phyloP scores from a whole-genome alignment of 2,113 vertebrate genomes.

The Struthio camelus region DNA sequence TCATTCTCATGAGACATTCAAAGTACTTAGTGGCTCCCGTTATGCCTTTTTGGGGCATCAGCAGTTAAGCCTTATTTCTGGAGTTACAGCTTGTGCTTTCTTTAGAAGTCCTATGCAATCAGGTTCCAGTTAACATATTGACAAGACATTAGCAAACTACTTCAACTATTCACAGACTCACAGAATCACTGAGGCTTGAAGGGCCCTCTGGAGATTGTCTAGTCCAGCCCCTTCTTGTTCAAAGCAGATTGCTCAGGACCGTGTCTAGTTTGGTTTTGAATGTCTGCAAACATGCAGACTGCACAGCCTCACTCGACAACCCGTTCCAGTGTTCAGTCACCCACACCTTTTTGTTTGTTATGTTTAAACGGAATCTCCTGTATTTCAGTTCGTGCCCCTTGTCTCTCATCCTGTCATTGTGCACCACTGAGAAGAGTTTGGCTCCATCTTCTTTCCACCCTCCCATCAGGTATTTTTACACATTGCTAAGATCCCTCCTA shows the following conservation, averaged over 20 bases:
- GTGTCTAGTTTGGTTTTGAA: neutral
- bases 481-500: neutral
- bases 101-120: neutral
- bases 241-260: neutral
- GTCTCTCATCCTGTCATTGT: neutral
- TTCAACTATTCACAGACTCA: neutral
- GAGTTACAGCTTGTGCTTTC: conserved; percentile 4
- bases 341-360: no score
- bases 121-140: neutral
- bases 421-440: neutral
- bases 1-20: neutral
- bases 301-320: neutral
- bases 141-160: neutral
- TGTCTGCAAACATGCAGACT: neutral
- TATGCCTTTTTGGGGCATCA: neutral
- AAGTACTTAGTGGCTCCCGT: neutral
- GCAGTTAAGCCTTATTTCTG: conserved; percentile 1
- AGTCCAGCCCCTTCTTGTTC: neutral
- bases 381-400: neutral
- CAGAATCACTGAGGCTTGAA: neutral
- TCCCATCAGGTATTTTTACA: neutral
- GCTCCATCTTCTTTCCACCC: neutral
- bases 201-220: neutral
- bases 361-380: neutral
- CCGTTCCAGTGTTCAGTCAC: neutral